These are phyloP conservation scores for Pentalonia nigronervosa DNA, from an alignment of 1,140 invertebrate genomes.

Conservation along the genomic window DNA sequence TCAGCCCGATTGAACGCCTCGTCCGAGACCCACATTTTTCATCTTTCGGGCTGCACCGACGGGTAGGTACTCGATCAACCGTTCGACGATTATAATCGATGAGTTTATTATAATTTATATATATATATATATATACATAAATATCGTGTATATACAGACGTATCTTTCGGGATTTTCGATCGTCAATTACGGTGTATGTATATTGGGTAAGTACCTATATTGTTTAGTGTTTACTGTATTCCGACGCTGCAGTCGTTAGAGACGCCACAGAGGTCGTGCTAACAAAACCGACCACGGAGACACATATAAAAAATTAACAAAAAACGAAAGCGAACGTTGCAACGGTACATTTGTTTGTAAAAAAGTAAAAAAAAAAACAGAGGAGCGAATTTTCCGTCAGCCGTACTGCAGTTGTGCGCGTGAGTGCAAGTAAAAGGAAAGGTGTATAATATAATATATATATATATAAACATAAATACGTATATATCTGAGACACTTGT, in stretches of 20 bases:
- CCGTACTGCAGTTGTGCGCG: background rate
- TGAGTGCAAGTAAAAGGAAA: constrained; percentile 8
- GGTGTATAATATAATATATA: background rate
- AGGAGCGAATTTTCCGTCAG: constrained; percentile 40
- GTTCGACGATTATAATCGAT: constrained; percentile 8
- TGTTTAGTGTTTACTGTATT: background rate
- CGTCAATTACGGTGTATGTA: background rate
- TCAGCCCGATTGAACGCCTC: constrained; percentile 50
- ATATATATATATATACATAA: background rate
- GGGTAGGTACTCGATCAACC: constrained; percentile 17
- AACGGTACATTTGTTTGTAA: background rate
- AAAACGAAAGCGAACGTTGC: background rate
- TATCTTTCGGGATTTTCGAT: background rate
- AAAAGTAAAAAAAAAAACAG: background rate
- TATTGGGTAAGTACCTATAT: background rate
- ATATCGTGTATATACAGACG: background rate
- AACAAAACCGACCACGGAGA: background rate
- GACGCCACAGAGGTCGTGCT: background rate
- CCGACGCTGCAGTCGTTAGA: background rate
- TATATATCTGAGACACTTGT: background rate
- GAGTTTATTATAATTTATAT: background rate
- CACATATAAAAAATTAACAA: background rate
- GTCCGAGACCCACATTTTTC: constrained; percentile 54
- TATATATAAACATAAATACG: background rate
- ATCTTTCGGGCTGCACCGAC: constrained; percentile 29